Percentiles rank a stretch among this genome's conserved stretches.
Conservation (phyloP, 2,113 vertebrate species). For the Tricholaema leucomelas region DNA sequence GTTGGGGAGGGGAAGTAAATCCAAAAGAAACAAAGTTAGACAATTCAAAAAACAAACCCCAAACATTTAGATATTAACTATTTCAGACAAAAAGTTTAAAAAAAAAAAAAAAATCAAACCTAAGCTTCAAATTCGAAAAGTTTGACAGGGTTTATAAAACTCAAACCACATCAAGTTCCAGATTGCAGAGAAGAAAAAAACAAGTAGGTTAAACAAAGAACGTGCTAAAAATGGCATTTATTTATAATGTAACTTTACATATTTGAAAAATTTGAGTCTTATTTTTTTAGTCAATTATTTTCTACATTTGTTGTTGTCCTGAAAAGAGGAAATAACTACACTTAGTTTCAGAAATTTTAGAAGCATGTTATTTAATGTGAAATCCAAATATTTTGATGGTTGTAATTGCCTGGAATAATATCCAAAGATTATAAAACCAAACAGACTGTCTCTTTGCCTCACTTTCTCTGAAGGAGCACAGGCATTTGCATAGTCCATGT, state of each 20-base stretch:
- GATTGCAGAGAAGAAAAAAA: neutral
- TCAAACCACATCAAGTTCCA: neutral
- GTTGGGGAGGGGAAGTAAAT: neutral
- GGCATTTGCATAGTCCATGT: neutral
- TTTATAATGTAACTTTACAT: neutral
- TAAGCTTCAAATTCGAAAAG: slow-evolving; percentile 20
- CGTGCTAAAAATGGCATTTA: neutral
- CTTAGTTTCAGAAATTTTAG: neutral
- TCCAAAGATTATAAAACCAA: neutral
- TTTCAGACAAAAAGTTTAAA: slow-evolving; percentile 39
- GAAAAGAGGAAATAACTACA: neutral
- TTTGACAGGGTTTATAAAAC: slow-evolving; percentile 32
- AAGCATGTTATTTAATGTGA: neutral
- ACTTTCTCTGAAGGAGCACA: neutral
- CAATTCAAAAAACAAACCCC: no score
- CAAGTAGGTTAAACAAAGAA: neutral
- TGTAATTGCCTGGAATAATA: neutral
- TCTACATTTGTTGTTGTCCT: neutral
- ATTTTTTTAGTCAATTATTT: neutral
- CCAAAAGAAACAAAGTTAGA: no score
- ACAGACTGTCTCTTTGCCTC: neutral
- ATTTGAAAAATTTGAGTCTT: neutral
- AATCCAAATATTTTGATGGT: neutral
- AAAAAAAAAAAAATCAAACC: neutral
- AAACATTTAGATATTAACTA: neutral